A percentile compares a stretch with the other conserved stretches of the same genome.
phyloP scores from a whole-genome alignment of 2,113 vertebrate genomes.

The Antechinus flavipes region DNA sequence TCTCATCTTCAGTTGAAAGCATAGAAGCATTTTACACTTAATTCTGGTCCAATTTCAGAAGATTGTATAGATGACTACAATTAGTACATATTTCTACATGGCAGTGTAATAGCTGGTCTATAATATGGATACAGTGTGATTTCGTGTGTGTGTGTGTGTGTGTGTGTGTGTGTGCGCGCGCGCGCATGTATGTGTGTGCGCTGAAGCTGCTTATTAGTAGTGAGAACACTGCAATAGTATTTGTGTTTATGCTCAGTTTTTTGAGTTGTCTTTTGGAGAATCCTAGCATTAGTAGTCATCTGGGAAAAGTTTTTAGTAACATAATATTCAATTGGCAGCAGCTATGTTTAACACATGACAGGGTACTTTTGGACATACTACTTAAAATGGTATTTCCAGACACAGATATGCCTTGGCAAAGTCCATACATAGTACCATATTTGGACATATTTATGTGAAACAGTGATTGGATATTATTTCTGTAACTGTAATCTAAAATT shows the following conservation, averaged over 20 bases:
- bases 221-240: background rate
- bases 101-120: background rate
- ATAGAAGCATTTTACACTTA: constrained; percentile 7
- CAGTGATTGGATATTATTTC: constrained; percentile 11
- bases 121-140: background rate
- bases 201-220: background rate
- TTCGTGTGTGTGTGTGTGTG: background rate
- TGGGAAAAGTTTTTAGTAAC: background rate
- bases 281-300: background rate
- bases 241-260: background rate
- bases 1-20: background rate
- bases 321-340: background rate
- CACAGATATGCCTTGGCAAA: background rate
- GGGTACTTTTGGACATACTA: background rate
- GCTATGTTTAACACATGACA: background rate
- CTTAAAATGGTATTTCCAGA: background rate
- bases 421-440: background rate
- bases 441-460: background rate
- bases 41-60: background rate
- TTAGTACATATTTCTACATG: background rate
- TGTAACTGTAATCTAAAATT: constrained; percentile 5
- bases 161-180: background rate
- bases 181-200: background rate
- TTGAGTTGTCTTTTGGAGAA: background rate
- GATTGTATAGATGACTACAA: background rate